Base-by-base conservation (phyloP, 2,888 invertebrate genomes). In the Odontothrips loti region DNA sequence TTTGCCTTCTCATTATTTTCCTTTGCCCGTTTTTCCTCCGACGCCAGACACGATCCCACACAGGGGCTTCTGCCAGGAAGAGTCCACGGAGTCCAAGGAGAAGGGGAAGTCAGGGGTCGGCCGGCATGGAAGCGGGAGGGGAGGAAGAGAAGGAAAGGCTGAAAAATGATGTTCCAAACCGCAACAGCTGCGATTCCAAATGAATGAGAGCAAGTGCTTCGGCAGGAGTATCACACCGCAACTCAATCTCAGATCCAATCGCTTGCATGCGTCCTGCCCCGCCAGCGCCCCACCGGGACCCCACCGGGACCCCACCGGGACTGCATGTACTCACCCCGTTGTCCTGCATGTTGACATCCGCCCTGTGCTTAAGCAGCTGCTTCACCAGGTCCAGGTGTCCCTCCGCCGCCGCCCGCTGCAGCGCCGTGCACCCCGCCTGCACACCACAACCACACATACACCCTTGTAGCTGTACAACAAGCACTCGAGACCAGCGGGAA, bases 401-500 rank as follows among this genome's bases (percentile, higher is more conserved):
- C 87, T 95, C 94, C 85, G 94, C 93, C 84, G 95, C 92, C 84
- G 95, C 95, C 85, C 93, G 90, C 87, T 95, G 95, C 84, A 94
- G 86, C 85, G 95, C 91, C 86, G 93, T 92, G 89, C 93, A 91
- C 84, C 95, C 93, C 85, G 92, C 90, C 91, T 92, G 87, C 51
- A 87, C 68, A 68, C 68, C 68, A 68, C 68, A 43, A 43, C 34
- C 34, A 43, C 23, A 68, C 68, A 68, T n/a, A 68, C 68, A 68
- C 68, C 68, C 68, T 68, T 23, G 34, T 43, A 6, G 34, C 34
- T 43, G 34, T 43, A 43, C 34, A 43, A 43, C 34, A 6, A 43
- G 34, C 34, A 43, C 34, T 43, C 34, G 34, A 43, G 34, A 4
- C 34, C 34, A 6, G 6, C 34, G 34, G 34, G 34, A 43, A 43